Conservation (phyloP, 2,113 vertebrate genomes). For the Nibea albiflora region DNA sequence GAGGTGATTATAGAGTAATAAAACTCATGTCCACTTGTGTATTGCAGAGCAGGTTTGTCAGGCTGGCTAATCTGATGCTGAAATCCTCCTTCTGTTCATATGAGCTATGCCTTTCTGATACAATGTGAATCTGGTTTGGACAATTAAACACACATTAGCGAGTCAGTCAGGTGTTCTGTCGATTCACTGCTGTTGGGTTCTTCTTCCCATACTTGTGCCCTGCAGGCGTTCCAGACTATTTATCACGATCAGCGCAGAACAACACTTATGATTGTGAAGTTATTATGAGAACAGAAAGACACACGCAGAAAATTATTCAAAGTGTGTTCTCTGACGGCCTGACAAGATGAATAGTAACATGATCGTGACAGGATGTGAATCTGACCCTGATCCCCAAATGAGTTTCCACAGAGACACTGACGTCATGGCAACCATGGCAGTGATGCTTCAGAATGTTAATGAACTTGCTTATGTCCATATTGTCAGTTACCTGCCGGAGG, state of each 20-base stretch:
- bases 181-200: not conserved
- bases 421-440: constrained; percentile 67
- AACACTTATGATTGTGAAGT: constrained; percentile 35
- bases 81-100: constrained; percentile 25
- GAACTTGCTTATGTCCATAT: constrained; percentile 42
- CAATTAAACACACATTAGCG: constrained; percentile 69
- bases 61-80: constrained; percentile 22
- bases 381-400: constrained; percentile 53
- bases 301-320: constrained; percentile 31
- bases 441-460: constrained; percentile 73
- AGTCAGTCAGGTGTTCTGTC: constrained; percentile 52
- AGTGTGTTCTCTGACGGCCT: constrained; percentile 39
- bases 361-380: constrained; percentile 36
- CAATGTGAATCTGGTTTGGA: constrained; percentile 37
- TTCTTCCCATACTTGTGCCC: constrained; percentile 22
- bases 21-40: constrained; percentile 53
- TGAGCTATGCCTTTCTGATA: not conserved
- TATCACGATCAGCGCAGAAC: constrained; percentile 9
- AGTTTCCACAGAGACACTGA: constrained; percentile 73
- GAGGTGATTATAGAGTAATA: constrained; percentile 64
- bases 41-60: constrained; percentile 41
- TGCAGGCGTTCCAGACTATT: constrained; percentile 35
- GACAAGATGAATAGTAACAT: constrained; percentile 58
- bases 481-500: constrained; percentile 65
- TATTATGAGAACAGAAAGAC: constrained; percentile 3